Base-by-base conservation (phyloP, 1,140 invertebrate species). In the Aplysia californica region DNA sequence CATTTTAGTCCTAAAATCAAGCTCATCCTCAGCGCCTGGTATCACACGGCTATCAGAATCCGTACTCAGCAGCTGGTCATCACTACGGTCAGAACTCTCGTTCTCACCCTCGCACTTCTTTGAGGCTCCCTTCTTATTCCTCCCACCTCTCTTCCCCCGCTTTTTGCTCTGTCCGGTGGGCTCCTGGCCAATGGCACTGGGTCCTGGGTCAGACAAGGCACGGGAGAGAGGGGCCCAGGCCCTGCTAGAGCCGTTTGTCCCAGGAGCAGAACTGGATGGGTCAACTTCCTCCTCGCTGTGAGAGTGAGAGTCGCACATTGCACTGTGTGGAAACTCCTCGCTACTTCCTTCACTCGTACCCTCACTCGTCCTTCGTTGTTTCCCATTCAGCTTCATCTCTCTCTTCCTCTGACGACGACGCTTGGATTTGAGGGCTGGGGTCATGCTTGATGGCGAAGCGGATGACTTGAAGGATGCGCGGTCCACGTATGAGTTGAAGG, bases 401-500 rank as follows among this genome's bases (percentile, higher is more conserved):
- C 81, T 76, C 74, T 87, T 86, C 59, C 86, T 79, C 23, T 83
- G 82, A 6, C 85, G 76, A 20, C 80, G 78, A 1, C 87, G 80
- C 75, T 88, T 88, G 77, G 81, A 88, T 74, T 87, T 88, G 68
- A 90, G 81, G 10, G 83, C 76, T 20, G 82, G 80, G 31, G 84
- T 86, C 88, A 90, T 87, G 73, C 81, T 83, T 31, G 72, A 84
- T 3, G 87, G 85, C 6, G 86, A 78, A 10, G 84, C 79, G 38
- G 81, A 83, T 0, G 84, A 64, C 61, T 86, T 86, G 82, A 82
- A 90, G 0, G 84, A 85, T 1, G 87, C 80, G 31, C 81, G 75
- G 69, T 90, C 89, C 3, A 89, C 80, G 33, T 84, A 83, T 21
- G 84, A 85, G 74, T 82, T 89, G 73, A 90, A 90, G 3, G 86